A percentile compares a stretch with the other conserved stretches of the same genome.
These are phyloP conservation scores for Chinchilla lanigera DNA, from an alignment of 2,113 vertebrate species.

Conservation along the genomic window DNA sequence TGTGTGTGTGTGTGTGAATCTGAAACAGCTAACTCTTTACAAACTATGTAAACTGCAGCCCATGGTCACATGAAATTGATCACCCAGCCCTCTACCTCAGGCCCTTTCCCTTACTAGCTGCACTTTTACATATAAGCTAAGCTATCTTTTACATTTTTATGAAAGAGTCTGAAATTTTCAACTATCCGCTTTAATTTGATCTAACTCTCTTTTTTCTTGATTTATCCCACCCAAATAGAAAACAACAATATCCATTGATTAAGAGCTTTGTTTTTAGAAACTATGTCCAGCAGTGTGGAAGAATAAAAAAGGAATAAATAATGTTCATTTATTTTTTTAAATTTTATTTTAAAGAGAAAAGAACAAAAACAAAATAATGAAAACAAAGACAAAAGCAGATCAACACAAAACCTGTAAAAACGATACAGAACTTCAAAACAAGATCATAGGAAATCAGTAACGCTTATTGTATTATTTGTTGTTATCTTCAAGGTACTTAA, in stretches of 20 bases:
- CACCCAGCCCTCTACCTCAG: not conserved
- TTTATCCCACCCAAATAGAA: not conserved
- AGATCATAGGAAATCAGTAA: too few species aligned
- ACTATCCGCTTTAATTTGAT: not conserved
- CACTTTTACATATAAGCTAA: not conserved
- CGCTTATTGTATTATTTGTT: too few species aligned
- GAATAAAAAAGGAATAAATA: not conserved
- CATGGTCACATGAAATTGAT: not conserved
- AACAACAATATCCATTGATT: not conserved
- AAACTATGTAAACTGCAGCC: not conserved
- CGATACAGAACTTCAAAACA: too few species aligned
- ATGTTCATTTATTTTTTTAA: not conserved
- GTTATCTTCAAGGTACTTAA: not conserved
- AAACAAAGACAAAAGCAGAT: too few species aligned
- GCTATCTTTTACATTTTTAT: not conserved
- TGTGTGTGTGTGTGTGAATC: not conserved
- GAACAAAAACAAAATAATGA: too few species aligned
- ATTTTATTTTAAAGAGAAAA: too few species aligned
- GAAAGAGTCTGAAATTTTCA: not conserved
- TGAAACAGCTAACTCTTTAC: not conserved
- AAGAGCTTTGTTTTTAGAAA: conserved; percentile 29
- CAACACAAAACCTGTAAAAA: too few species aligned
- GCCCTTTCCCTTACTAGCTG: not conserved
- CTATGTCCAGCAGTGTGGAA: not conserved
- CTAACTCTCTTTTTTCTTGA: not conserved